A percentile compares a stretch with the other conserved stretches of the same genome.
phyloP scores from a whole-genome alignment of 2,888 invertebrate species.

The Parthenolecanium corni region DNA sequence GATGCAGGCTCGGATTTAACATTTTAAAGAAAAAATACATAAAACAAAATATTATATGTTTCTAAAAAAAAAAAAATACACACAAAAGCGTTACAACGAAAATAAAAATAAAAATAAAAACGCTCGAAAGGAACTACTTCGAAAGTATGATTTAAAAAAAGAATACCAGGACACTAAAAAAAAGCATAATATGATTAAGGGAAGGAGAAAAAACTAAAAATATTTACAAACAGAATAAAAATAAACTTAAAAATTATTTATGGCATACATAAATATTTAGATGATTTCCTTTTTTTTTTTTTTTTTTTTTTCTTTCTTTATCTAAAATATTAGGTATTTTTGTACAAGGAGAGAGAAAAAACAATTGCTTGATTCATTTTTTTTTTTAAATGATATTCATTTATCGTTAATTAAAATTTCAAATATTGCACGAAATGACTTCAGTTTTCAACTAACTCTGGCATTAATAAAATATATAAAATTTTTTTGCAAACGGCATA shows the following conservation, averaged over 20 bases:
- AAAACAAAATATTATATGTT: background rate
- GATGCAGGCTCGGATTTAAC: background rate
- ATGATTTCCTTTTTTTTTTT: too few species aligned
- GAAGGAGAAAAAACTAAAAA: background rate
- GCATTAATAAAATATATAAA: background rate
- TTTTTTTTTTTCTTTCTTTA: background rate
- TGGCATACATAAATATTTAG: background rate
- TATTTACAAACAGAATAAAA: constrained; percentile 2
- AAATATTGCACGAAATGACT: background rate
- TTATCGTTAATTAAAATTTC: background rate
- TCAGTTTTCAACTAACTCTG: background rate
- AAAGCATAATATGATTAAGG: background rate
- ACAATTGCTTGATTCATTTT: background rate
- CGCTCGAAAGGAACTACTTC: constrained; percentile 21
- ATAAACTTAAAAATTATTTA: constrained; percentile 13
- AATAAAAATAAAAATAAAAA: constrained; percentile 5
- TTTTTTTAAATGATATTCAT: background rate
- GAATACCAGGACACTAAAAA: background rate
- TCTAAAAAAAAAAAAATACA: background rate
- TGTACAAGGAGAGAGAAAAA: background rate
- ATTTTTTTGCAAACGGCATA: background rate
- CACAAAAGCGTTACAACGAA: background rate
- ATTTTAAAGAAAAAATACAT: background rate
- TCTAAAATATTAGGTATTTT: background rate
- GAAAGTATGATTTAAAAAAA: constrained; percentile 14